Percentiles rank a stretch among this genome's conserved stretches.
These are phyloP conservation scores for Megastigmus dorsalis DNA, from an alignment of 2,888 invertebrate species.

Conservation along the genomic window DNA sequence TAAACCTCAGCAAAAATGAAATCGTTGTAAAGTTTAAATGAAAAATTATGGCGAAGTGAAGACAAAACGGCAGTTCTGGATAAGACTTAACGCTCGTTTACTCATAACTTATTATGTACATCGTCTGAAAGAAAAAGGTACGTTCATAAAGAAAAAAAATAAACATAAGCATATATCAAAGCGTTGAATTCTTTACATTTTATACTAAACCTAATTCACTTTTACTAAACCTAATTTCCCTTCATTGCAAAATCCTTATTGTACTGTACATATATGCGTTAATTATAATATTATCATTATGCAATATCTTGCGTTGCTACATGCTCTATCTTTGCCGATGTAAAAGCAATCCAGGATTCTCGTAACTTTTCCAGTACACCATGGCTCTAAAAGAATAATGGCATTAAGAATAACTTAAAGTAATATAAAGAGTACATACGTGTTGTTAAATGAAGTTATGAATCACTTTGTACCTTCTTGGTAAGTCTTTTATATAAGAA, in stretches of 20 bases:
- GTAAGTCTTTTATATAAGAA: conserved; percentile 68
- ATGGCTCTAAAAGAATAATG: conserved; percentile 14
- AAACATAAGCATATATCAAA: conserved; percentile 72
- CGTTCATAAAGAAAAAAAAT: conserved; percentile 71
- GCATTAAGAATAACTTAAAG: not conserved
- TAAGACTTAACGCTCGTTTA: conserved; percentile 72
- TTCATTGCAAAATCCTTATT: not conserved
- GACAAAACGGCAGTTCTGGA: conserved; percentile 65
- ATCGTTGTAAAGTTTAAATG: conserved; percentile 50
- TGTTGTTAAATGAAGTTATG: not conserved
- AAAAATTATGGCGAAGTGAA: conserved; percentile 57
- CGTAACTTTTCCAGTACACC: conserved; percentile 37
- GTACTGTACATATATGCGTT: not conserved
- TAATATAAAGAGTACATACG: too few species aligned
- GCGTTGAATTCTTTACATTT: conserved; percentile 57
- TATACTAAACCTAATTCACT: conserved; percentile 34
- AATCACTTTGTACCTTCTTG: conserved; percentile 61
- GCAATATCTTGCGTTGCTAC: not conserved
- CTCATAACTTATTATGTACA: conserved; percentile 74
- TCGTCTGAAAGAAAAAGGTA: conserved; percentile 70
- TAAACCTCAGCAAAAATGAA: conserved; percentile 52
- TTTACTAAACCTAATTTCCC: not conserved
- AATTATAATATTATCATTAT: not conserved
- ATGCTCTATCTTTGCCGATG: conserved; percentile 28
- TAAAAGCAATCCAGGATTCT: not conserved